Evolutionary conservation across 2,113 vertebrate species (phyloP).

Genomic region (Cynoglossus semilaevis): DNA sequence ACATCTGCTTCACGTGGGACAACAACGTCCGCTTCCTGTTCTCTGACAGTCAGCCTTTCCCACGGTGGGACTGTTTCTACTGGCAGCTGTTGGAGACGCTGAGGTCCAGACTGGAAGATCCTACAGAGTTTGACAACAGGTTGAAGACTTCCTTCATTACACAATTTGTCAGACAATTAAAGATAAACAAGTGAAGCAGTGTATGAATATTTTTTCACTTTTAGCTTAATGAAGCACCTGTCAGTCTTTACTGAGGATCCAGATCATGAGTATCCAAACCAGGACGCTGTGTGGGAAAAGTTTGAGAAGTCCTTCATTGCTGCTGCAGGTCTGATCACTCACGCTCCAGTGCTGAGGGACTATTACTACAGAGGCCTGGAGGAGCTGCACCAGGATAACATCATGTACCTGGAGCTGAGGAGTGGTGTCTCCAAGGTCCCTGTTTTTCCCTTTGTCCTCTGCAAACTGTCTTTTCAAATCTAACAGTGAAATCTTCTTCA

Average conservation of each 20-base stretch:
- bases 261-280: conserved; percentile 77
- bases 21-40: conserved; percentile 79
- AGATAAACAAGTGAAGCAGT: background rate
- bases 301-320: conserved; percentile 81
- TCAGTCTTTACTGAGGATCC: conserved; percentile 84
- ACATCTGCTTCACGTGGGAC: conserved; percentile 81
- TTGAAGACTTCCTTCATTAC: conserved; percentile 31
- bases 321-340: conserved; percentile 79
- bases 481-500: background rate
- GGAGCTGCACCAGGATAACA: conserved; percentile 83
- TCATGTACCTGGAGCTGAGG: conserved; percentile 87
- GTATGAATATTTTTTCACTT: conserved; percentile 29
- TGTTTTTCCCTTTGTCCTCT: background rate
- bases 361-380: conserved; percentile 81
- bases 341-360: conserved; percentile 86
- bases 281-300: conserved; percentile 80
- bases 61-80: conserved; percentile 69
- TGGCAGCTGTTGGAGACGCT: conserved; percentile 81
- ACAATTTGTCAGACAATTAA: background rate
- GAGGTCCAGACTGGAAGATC: conserved; percentile 64
- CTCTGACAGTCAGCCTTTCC: conserved; percentile 71
- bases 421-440: conserved; percentile 78
- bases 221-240: conserved; percentile 83
- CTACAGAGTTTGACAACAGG: conserved; percentile 80
- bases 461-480: background rate